Percentiles rank a stretch among this genome's conserved stretches.
These are phyloP conservation scores for Rousettus leschenaultii DNA, from an alignment of 2,113 vertebrate species.

Conservation along the genomic window DNA sequence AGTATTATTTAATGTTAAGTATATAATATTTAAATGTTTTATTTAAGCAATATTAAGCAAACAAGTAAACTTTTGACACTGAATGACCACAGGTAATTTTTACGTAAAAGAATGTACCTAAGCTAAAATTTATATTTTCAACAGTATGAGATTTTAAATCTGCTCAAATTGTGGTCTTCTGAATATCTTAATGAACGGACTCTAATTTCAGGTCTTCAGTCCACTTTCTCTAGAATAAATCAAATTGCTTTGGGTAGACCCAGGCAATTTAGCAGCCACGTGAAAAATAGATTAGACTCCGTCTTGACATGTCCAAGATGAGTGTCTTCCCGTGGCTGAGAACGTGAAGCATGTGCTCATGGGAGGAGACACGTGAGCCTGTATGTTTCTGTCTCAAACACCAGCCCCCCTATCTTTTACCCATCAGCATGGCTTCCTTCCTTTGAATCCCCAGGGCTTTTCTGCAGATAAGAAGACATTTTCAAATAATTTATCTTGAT, in stretches of 20 bases:
- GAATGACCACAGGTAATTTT: neutral
- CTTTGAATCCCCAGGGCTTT: neutral
- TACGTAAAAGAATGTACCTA: neutral
- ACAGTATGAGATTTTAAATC: neutral
- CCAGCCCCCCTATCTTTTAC: neutral
- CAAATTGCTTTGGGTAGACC: neutral
- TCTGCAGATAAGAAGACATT: neutral
- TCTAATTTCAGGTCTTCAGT: neutral
- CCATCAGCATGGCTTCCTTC: neutral
- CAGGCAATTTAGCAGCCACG: neutral
- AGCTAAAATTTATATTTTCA: neutral
- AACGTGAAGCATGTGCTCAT: fast-evolving
- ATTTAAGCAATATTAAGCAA: neutral
- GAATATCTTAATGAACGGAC: neutral
- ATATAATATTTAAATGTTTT: neutral
- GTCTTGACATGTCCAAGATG: neutral
- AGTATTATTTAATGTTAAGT: neutral
- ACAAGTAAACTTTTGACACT: neutral
- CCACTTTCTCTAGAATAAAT: conserved; percentile 2
- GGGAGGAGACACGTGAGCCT: too few species aligned
- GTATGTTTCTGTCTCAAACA: too few species aligned
- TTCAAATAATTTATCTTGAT: neutral
- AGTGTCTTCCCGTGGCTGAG: neutral
- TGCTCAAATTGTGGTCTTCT: neutral
- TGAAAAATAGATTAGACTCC: neutral